These are phyloP conservation scores for Synanthedon tipuliformis DNA, from an alignment of 2,888 invertebrate genomes.

Conservation along the genomic window DNA sequence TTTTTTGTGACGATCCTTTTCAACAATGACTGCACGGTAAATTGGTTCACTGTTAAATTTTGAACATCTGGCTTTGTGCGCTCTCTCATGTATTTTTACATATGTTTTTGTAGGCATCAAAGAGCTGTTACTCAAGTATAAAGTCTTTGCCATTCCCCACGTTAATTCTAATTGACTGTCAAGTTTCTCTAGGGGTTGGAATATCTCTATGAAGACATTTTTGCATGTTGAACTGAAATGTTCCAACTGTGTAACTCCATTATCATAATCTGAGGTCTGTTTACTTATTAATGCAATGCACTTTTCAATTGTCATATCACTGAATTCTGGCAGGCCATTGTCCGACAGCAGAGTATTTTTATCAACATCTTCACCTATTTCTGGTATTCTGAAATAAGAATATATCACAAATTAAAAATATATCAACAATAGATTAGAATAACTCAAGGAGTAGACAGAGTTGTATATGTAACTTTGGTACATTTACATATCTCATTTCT, in stretches of 20 bases:
- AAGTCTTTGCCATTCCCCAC: constrained; percentile 88
- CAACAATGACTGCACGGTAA: constrained; percentile 75
- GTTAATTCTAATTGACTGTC: constrained; percentile 82
- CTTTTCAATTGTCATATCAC: constrained; percentile 82
- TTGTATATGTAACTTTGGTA: no score
- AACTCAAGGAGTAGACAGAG: neutral
- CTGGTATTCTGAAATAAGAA: constrained; percentile 74
- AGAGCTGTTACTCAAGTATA: constrained; percentile 83
- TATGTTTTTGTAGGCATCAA: constrained; percentile 84
- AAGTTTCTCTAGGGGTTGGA: constrained; percentile 80
- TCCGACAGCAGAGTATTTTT: constrained; percentile 80
- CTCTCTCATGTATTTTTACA: constrained; percentile 82
- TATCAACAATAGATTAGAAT: neutral
- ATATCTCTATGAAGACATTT: constrained; percentile 76
- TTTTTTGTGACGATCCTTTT: constrained; percentile 51
- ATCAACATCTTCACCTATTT: constrained; percentile 86
- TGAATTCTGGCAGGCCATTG: constrained; percentile 84
- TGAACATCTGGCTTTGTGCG: constrained; percentile 77
- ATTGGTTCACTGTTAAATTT: constrained; percentile 80
- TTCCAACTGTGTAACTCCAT: constrained; percentile 77
- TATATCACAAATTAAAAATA: neutral
- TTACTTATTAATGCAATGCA: constrained; percentile 87
- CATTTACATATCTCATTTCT: no score
- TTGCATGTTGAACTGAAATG: constrained; percentile 44
- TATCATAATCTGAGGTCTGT: constrained; percentile 85